Evolutionary conservation across 2,113 vertebrate genomes (phyloP).

Genomic region (Gymnobelideus leadbeateri): DNA sequence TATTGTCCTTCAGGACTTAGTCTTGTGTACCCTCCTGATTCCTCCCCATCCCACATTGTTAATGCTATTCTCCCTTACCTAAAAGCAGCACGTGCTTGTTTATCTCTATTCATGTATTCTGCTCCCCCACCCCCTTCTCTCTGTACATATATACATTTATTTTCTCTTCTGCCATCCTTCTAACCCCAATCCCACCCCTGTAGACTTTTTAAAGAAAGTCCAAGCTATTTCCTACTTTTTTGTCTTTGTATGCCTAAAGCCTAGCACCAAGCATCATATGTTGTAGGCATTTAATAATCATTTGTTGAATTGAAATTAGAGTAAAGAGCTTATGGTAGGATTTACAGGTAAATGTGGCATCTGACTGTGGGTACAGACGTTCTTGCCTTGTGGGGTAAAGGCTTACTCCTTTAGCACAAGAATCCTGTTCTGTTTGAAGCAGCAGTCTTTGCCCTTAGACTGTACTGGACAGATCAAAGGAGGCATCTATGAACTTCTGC

Average conservation of each 20-base stretch:
- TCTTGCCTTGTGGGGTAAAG: not conserved
- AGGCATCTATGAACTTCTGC: not conserved
- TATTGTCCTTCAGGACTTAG: not conserved
- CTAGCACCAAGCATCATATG: not conserved
- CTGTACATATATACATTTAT: not conserved
- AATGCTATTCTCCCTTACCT: not conserved
- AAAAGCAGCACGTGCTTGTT: not conserved
- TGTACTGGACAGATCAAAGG: slow-evolving; percentile 5
- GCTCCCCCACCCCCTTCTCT: not conserved
- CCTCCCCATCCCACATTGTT: not conserved
- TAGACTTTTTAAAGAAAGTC: slow-evolving; percentile 40
- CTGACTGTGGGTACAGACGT: not conserved
- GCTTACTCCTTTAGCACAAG: slow-evolving; percentile 26
- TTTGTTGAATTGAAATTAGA: slow-evolving; percentile 26
- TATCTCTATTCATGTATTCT: not conserved
- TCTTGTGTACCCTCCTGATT: not conserved
- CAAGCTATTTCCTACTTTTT: slow-evolving; percentile 10
- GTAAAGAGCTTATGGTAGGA: slow-evolving; percentile 13
- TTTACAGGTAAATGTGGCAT: slow-evolving; percentile 20
- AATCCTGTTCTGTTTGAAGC: not conserved
- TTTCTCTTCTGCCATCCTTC: not conserved
- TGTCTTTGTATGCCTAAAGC: not conserved
- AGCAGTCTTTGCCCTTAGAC: not conserved
- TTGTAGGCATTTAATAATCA: not conserved
- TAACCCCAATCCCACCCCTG: not conserved